Percentiles rank a stretch among this genome's conserved stretches.
Evolutionary conservation across 92 coral and sea anemone genomes (phyloP).

Genomic region (Ricordea florida): DNA sequence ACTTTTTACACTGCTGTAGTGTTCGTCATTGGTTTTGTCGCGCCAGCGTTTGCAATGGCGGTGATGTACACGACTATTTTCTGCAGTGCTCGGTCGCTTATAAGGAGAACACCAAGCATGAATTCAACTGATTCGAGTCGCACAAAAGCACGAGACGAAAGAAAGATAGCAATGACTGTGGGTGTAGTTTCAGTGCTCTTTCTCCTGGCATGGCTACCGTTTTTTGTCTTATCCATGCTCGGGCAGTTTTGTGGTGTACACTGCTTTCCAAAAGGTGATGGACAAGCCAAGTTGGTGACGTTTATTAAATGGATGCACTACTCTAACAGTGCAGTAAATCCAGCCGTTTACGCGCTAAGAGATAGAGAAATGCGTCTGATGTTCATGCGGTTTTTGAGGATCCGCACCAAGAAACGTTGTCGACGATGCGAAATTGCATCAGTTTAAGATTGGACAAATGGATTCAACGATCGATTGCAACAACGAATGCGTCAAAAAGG

Average conservation of each 20-base stretch:
- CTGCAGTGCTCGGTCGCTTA: conserved; percentile 49
- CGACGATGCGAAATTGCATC: too few species aligned
- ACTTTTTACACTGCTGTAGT: conserved; percentile 34
- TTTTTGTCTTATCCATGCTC: conserved; percentile 64
- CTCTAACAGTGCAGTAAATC: conserved; percentile 79
- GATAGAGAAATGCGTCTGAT: conserved; percentile 69
- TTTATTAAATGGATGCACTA: conserved; percentile 89
- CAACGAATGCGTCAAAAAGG: too few species aligned
- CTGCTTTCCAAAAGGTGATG: background rate
- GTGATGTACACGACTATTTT: conserved; percentile 58
- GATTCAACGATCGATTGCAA: too few species aligned
- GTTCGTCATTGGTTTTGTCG: conserved; percentile 46
- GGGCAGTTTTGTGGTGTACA: conserved; percentile 55
- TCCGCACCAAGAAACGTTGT: background rate
- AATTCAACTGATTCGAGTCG: background rate
- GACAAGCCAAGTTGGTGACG: conserved; percentile 15
- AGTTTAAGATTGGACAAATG: too few species aligned
- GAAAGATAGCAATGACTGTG: conserved; percentile 65
- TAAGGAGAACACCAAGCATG: conserved; percentile 26
- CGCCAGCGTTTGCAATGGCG: conserved; percentile 38
- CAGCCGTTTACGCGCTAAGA: conserved; percentile 71
- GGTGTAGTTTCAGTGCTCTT: conserved; percentile 66
- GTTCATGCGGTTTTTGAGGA: conserved; percentile 16
- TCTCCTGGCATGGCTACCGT: conserved; percentile 70
- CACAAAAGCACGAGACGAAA: conserved; percentile 39